Evolutionary conservation across 1,140 invertebrate species (phyloP).

Genomic region (Papilio polytes): DNA sequence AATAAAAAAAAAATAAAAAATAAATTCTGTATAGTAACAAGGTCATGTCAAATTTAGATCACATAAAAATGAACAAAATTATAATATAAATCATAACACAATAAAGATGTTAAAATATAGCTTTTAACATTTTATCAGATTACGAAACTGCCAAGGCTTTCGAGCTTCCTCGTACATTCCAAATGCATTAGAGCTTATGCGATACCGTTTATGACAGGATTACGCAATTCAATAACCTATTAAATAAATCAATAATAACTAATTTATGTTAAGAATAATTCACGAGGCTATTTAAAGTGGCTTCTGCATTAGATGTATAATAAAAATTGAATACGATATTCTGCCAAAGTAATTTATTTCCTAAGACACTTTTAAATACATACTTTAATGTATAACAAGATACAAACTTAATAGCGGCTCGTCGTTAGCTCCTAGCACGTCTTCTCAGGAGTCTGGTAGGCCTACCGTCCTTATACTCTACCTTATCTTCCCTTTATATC

Average conservation of each 20-base stretch:
- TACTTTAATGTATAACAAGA: too few species aligned
- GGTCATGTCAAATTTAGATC: not conserved
- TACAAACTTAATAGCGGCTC: too few species aligned
- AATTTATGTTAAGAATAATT: constrained; percentile 30
- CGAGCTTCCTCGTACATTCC: constrained; percentile 2
- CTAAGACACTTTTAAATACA: not conserved
- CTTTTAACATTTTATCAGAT: constrained; percentile 22
- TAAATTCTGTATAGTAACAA: not conserved
- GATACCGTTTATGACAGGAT: constrained; percentile 18
- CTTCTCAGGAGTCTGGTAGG: too few species aligned
- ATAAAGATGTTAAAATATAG: not conserved
- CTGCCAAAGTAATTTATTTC: not conserved
- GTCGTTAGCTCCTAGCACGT: too few species aligned
- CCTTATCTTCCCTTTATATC: too few species aligned
- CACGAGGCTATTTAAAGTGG: constrained; percentile 20
- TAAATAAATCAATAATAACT: constrained; percentile 30
- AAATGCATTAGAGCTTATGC: not conserved
- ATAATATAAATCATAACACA: too few species aligned
- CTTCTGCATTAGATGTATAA: not conserved
- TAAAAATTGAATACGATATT: constrained; percentile 9
- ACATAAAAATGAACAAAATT: not conserved
- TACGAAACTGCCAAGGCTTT: constrained; percentile 5
- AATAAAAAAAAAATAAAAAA: too few species aligned
- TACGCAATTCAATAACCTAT: not conserved
- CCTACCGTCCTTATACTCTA: too few species aligned